Conservation (phyloP, 1,140 invertebrate genomes). For the Sarcophaga peregrina region DNA sequence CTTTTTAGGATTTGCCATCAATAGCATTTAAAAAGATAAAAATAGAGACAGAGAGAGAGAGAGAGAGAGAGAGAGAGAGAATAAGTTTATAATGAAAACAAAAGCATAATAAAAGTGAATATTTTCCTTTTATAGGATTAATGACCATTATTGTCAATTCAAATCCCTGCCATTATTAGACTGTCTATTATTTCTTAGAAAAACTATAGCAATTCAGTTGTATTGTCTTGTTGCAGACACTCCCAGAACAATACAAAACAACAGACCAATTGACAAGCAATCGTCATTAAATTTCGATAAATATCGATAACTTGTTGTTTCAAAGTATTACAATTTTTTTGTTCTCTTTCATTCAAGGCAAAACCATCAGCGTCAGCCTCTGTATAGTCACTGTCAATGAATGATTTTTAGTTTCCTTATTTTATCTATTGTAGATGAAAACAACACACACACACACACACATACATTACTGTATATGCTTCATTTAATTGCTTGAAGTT, state of each 20-base stretch:
- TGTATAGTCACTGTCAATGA: not conserved
- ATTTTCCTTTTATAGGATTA: not conserved
- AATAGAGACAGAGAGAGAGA: not conserved
- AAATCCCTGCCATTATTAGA: not conserved
- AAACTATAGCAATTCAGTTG: not conserved
- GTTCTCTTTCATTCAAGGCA: not conserved
- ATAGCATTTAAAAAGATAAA: not conserved
- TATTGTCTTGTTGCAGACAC: not conserved
- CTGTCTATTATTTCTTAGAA: not conserved
- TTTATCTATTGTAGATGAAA: not conserved
- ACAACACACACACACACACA: too few relatives aligned
- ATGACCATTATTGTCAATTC: constrained; percentile 1
- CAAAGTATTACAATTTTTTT: not conserved
- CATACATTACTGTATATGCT: not conserved
- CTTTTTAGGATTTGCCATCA: too few relatives aligned
- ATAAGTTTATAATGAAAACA: not conserved
- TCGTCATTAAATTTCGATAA: constrained; percentile 15
- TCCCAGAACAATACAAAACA: not conserved
- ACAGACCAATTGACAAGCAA: not conserved
- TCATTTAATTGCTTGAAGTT: not conserved
- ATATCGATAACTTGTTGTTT: constrained; percentile 9
- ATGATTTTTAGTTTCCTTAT: not conserved
- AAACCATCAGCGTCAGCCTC: not conserved
- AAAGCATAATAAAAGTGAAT: not conserved
- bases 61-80: not conserved